Conservation (phyloP, 92 coral and sea anemone species). For the Chrysogorgia sp. region DNA sequence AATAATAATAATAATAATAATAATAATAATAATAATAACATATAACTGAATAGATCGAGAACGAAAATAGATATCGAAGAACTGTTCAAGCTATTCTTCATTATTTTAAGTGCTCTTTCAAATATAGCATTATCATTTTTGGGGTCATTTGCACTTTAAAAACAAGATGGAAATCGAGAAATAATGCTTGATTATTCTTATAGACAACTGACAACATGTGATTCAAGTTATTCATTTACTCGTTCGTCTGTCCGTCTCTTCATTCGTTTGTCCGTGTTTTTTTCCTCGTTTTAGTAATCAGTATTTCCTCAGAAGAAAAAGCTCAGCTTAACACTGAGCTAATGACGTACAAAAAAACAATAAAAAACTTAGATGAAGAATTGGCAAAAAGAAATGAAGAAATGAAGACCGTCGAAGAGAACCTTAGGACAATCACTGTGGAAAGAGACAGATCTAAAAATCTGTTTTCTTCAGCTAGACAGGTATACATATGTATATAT, state of each 20-base stretch:
- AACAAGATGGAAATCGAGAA: no score
- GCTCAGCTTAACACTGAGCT: constrained; percentile 49
- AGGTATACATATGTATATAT: constrained; percentile 61
- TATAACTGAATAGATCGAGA: no score
- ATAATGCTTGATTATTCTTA: no score
- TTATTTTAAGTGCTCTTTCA: no score
- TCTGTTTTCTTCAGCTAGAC: constrained; percentile 81
- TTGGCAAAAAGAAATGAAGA: constrained; percentile 66
- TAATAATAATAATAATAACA: no score
- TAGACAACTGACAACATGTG: no score
- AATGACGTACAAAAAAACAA: constrained; percentile 21
- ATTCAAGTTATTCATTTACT: neutral
- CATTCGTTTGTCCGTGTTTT: no score
- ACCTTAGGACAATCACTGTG: constrained; percentile 65
- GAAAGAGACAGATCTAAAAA: constrained; percentile 84
- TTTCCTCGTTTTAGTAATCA: neutral
- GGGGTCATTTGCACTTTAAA: no score
- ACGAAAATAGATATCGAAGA: no score
- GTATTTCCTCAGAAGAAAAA: constrained; percentile 59
- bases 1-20: no score
- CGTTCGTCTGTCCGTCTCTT: neutral
- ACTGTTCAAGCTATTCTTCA: no score
- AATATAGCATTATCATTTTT: no score
- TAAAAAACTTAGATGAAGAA: constrained; percentile 56
- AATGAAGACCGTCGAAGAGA: constrained; percentile 71